These are phyloP conservation scores for Hippocampus barbouri DNA, from an alignment of 2,113 vertebrate species.

Conservation along the genomic window DNA sequence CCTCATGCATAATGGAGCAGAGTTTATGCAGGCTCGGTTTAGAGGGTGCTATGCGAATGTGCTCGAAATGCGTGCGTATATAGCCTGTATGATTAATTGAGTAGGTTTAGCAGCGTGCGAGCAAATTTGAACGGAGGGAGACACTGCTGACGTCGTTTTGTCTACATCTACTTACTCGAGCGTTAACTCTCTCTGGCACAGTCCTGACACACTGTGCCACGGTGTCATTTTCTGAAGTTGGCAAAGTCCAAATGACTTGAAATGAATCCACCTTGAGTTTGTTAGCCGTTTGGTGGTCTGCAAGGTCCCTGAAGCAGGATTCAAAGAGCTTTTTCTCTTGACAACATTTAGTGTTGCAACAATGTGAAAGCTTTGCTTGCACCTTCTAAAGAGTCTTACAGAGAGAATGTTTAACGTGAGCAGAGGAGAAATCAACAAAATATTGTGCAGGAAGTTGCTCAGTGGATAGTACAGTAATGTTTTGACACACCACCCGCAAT, in stretches of 20 bases:
- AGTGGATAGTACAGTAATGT: neutral
- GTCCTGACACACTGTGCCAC: neutral
- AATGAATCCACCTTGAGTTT: neutral
- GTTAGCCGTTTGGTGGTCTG: neutral
- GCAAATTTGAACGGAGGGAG: constrained; percentile 19
- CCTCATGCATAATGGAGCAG: constrained; percentile 59
- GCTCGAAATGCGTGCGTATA: constrained; percentile 29
- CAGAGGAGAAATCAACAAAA: neutral
- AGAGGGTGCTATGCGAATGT: constrained; percentile 32
- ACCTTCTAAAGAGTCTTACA: neutral
- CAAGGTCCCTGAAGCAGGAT: neutral
- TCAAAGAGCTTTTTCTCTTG: neutral
- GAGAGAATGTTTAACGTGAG: no score
- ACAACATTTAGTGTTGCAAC: neutral
- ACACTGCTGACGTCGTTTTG: constrained; percentile 20
- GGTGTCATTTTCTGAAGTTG: neutral
- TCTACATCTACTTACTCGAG: neutral
- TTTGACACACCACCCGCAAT: neutral
- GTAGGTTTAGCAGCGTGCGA: constrained; percentile 26
- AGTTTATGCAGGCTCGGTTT: constrained; percentile 38
- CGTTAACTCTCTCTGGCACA: neutral
- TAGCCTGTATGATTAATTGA: constrained; percentile 53
- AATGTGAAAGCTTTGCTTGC: neutral
- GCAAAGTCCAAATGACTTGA: neutral
- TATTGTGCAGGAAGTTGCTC: neutral